Conservation (phyloP, 1,140 invertebrate genomes). For the Geopemphigus sp. region DNA sequence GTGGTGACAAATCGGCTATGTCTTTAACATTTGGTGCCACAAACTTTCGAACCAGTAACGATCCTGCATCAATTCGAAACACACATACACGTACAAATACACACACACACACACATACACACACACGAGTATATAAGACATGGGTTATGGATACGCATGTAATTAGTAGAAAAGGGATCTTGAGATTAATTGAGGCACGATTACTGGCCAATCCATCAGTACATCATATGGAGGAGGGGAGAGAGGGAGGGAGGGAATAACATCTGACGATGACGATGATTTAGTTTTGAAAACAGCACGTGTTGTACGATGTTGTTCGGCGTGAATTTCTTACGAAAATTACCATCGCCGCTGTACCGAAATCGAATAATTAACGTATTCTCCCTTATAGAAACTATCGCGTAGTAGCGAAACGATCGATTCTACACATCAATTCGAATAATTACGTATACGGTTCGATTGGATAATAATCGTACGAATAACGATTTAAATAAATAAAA, state of each 20-base stretch:
- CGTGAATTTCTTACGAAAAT: background rate
- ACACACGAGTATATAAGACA: background rate
- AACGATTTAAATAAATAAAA: too few relatives aligned
- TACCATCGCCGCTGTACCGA: background rate
- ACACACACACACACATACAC: too few relatives aligned
- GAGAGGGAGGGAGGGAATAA: too few relatives aligned
- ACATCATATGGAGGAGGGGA: background rate
- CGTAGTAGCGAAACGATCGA: too few relatives aligned
- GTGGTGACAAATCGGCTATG: constrained; percentile 41
- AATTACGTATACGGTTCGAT: too few relatives aligned
- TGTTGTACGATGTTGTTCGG: background rate
- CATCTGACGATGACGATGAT: constrained; percentile 10
- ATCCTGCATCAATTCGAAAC: constrained; percentile 30
- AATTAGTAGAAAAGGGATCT: constrained; percentile 18
- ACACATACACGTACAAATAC: background rate
- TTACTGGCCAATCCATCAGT: constrained; percentile 24
- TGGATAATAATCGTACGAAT: too few relatives aligned
- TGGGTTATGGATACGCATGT: background rate
- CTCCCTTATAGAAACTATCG: too few relatives aligned
- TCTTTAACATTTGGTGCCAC: constrained; percentile 44
- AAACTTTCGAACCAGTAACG: constrained; percentile 43
- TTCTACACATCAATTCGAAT: too few relatives aligned
- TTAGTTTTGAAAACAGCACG: background rate
- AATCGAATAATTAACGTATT: too few relatives aligned
- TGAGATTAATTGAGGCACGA: constrained; percentile 10